Evolutionary conservation across 2,888 invertebrate genomes (phyloP), one percentile per base, ranked within the genome.

Genomic region (Limnephilus lunatus): DNA sequence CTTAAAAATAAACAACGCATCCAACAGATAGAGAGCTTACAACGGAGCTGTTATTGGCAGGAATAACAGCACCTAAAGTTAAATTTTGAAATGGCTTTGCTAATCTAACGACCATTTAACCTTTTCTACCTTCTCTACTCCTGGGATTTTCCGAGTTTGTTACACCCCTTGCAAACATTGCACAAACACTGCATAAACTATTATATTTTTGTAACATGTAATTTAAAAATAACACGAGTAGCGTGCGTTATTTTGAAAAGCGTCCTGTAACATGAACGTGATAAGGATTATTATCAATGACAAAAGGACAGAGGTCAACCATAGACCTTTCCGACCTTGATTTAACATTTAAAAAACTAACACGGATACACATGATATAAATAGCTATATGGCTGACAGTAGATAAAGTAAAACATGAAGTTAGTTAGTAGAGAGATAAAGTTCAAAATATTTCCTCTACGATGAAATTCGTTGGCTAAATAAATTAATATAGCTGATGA

Each of bases 221-320:
- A 89, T 89, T 89, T 68, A 25, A 25, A 68, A 68, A 68, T 68
- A 25, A 80, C 32, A 68, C 19, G 80, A 89, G 53, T 89, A 19
- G 15, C 89, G 35, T 14, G 53, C 19, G 35, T 32, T 53, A 53
- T 53, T 32, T 68, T 83, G 25, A 83, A 31, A 83, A 35, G 11
- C 35, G 35, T 83, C 35, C 83, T 83, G 25, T 83, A 83, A 35
- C 15, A 32, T 32, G 39, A 32, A 32, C 83, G 19, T 31, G 89
- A 80, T 89, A 89, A 80, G 31, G 81, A 35, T 80, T 89, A 31
- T 83, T 89, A 53, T 83, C 35, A 83, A 89, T 31, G 48, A 80
- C 53, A 80, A 68, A 89, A 80, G 81, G 31, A 89, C 68, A 89
- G 68, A 89, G 89, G 80, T 32, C 80, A 89, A 80, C 80, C 14